A percentile compares a stretch with the other conserved stretches of the same genome.
Conservation (phyloP, 1,140 invertebrate genomes). For the Myzus persicae region DNA sequence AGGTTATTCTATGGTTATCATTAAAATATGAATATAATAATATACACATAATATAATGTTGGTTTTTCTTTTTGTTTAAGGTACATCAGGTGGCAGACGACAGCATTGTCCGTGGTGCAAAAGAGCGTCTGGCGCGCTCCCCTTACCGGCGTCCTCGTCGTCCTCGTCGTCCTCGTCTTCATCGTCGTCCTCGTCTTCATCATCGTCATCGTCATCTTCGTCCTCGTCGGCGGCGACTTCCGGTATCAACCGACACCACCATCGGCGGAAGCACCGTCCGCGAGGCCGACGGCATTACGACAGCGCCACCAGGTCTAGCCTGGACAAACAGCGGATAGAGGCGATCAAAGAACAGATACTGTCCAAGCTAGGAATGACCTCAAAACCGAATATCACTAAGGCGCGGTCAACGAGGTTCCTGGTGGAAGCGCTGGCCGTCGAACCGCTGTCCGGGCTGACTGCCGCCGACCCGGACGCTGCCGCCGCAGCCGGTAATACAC, state of each 20-base stretch:
- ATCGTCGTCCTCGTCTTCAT: not conserved
- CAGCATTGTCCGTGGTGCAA: constrained; percentile 45
- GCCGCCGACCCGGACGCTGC: constrained; percentile 61
- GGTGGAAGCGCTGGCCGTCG: constrained; percentile 74
- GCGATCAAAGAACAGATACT: constrained; percentile 81
- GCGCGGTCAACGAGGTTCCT: constrained; percentile 72
- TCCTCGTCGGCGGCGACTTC: not conserved
- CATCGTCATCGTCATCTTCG: not conserved
- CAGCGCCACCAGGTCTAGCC: constrained; percentile 64
- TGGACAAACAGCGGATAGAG: constrained; percentile 73
- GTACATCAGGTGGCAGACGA: not conserved
- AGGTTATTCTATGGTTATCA: not conserved
- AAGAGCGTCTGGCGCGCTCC: not conserved
- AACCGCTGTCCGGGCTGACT: constrained; percentile 65
- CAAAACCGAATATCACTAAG: constrained; percentile 76
- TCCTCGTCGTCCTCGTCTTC: too few species aligned
- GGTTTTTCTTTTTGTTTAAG: not conserved
- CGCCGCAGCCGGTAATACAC: constrained; percentile 57
- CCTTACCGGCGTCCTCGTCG: not conserved
- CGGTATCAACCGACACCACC: constrained; percentile 55
- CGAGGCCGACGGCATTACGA: constrained; percentile 47
- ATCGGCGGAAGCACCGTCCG: constrained; percentile 44
- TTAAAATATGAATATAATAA: not conserved
- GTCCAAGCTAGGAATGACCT: constrained; percentile 74
- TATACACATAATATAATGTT: not conserved